Base-by-base conservation (phyloP, 2,113 vertebrate species). In the Verasper variegatus region DNA sequence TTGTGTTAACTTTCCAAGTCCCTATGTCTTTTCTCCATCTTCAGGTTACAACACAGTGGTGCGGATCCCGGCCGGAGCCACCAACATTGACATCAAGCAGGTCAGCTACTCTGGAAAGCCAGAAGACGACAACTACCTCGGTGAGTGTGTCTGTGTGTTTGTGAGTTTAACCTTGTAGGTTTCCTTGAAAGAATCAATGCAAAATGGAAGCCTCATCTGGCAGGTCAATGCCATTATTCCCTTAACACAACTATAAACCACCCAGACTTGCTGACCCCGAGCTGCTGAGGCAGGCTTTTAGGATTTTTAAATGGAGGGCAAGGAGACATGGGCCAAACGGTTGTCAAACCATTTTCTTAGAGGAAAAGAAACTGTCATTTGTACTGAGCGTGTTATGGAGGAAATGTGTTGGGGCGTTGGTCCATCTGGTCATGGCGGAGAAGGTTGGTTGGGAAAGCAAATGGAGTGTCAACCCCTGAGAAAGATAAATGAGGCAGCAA, bases 41-140 rank as follows among this genome's bases (percentile, higher is more conserved):
- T 6, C 81, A 99, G 98, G 98, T 85, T 99, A 99, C 91, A 99
- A 98, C 75, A 88, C 94, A 3, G 91, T 99, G 74, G 96, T 98
- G 68, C 94, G 95, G 81, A 99, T 99, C 92, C 98, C 98, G 47
- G 91, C 93, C n/a, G 97, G 97, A 92, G 97, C 97, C 77, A 99
- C 96, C 76, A 97, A 97, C 86, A 95, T 99, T 82, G 97, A 99
- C 73, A 93, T 99, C 91, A 95, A 61, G 71, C 98, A 99, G 89
- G 94, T 97, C 93, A 99, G 98, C 94, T 97, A 97, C 92, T 98
- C 97, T 70, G 97, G 97, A 81, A 96, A 95, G 79, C 93, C 97
- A 76, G 97, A 98, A 88, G 98, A 99, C 89, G 97, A 99, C 95
- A 99, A 96, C 93, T 99, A 98, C 93, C 96, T 99, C 81, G 97